Evolutionary conservation across 2,113 vertebrate species (phyloP).

Genomic region (Setophaga kirtlandii): DNA sequence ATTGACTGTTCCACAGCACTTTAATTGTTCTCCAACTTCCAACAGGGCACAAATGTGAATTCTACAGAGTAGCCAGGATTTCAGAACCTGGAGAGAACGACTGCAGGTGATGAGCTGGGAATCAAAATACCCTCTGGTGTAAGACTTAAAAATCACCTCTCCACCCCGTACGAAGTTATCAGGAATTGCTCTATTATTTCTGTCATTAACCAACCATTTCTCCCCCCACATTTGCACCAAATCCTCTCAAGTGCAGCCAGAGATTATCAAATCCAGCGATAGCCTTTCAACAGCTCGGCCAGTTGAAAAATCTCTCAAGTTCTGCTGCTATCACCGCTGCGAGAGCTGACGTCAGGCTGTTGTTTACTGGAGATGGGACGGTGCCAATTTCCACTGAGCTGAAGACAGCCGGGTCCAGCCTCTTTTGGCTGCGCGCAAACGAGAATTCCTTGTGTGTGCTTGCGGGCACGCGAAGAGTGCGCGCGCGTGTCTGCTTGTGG

Average conservation of each 20-base stretch:
- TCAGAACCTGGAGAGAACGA: neutral
- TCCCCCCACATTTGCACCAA: neutral
- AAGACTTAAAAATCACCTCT: neutral
- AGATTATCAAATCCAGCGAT: constrained; percentile 64
- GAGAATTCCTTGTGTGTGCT: constrained; percentile 51
- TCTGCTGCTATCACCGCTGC: constrained; percentile 34
- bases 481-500: neutral
- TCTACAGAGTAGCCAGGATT: neutral
- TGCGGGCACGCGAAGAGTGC: neutral
- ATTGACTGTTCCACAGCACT: constrained; percentile 7
- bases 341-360: constrained; percentile 67
- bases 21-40: neutral
- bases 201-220: constrained; percentile 54
- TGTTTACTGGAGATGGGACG: constrained; percentile 73
- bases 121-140: neutral
- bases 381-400: constrained; percentile 75
- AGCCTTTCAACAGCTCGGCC: constrained; percentile 65
- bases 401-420: constrained; percentile 64
- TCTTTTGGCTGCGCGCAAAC: constrained; percentile 31
- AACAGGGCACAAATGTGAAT: neutral
- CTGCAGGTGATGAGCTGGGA: neutral
- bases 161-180: constrained; percentile 22
- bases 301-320: constrained; percentile 61
- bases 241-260: constrained; percentile 63
- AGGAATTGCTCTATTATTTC: constrained; percentile 57